phyloP scores from a whole-genome alignment of 2,797 vertebrate species.

The Mastacembelus armatus region DNA sequence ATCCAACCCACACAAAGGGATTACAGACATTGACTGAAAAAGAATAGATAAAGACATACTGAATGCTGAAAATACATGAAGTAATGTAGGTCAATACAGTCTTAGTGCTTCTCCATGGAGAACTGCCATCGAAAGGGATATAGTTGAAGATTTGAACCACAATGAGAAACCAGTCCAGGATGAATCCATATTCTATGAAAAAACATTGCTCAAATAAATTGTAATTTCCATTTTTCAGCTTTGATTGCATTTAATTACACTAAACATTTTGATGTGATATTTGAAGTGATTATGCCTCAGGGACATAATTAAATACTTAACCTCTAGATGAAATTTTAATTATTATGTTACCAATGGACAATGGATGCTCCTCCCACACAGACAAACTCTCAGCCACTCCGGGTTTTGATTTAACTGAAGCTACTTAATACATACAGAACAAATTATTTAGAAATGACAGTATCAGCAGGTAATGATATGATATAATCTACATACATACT shows the following conservation, averaged over 20 bases:
- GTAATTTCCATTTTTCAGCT: slow-evolving; percentile 11
- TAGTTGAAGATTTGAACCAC: slow-evolving; percentile 28
- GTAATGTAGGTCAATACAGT: slow-evolving; percentile 66
- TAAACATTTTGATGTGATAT: slow-evolving; percentile 19
- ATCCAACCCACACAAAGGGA: slow-evolving; percentile 32
- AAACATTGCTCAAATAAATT: slow-evolving; percentile 3
- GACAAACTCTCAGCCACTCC: neutral
- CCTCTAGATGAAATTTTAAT: slow-evolving; percentile 24
- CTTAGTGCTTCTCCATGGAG: slow-evolving; percentile 53
- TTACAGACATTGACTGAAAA: slow-evolving; percentile 36
- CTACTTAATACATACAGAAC: neutral
- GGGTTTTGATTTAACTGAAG: slow-evolving; percentile 1
- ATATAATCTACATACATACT: neutral
- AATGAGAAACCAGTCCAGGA: slow-evolving; percentile 42
- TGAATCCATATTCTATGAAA: slow-evolving; percentile 18
- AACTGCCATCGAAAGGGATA: slow-evolving; percentile 39
- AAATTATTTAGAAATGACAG: slow-evolving; percentile 15
- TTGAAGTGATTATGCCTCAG: slow-evolving; percentile 9
- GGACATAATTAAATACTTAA: slow-evolving; percentile 25
- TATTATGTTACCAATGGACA: slow-evolving; percentile 5
- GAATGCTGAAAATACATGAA: slow-evolving; percentile 51
- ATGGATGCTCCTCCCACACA: neutral
- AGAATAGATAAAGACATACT: slow-evolving; percentile 39
- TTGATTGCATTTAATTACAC: slow-evolving; percentile 38
- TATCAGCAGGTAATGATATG: slow-evolving; percentile 23